Conservation (phyloP, 2,888 invertebrate species). For the Tipula vernalis region DNA sequence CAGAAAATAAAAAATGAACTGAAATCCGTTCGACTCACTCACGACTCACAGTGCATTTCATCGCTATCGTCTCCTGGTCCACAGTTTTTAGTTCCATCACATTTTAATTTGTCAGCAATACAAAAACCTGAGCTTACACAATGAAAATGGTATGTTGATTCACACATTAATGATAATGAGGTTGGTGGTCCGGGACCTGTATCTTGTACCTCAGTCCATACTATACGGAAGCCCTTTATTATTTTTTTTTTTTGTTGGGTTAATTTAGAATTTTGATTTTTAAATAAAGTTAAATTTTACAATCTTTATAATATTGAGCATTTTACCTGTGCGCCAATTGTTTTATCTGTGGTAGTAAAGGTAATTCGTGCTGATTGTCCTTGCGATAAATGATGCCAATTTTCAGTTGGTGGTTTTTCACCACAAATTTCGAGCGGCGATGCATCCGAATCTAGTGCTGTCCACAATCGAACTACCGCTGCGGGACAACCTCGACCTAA, state of each 20-base stretch:
- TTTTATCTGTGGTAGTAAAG: conserved; percentile 90
- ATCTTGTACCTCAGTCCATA: conserved; percentile 86
- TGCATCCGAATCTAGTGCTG: conserved; percentile 52
- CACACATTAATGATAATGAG: conserved; percentile 32
- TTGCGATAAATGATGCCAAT: conserved; percentile 76
- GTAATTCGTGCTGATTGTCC: conserved; percentile 81
- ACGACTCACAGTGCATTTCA: conserved; percentile 40
- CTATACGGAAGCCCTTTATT: conserved; percentile 75
- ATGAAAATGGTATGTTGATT: conserved; percentile 54
- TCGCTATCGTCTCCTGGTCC: conserved; percentile 37
- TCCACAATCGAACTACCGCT: conserved; percentile 82
- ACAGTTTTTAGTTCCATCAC: conserved; percentile 74
- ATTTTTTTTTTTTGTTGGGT: background rate
- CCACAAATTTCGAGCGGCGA: conserved; percentile 84
- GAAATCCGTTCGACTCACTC: conserved; percentile 40
- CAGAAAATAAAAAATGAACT: conserved; percentile 33
- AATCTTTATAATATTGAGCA: background rate
- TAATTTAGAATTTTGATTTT: background rate
- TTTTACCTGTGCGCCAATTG: conserved; percentile 63
- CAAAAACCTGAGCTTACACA: conserved; percentile 63
- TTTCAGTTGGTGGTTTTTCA: conserved; percentile 59
- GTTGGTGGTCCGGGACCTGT: conserved; percentile 40
- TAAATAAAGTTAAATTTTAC: background rate
- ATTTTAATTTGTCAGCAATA: conserved; percentile 62
- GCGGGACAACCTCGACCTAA: conserved; percentile 82